Evolutionary conservation across 2,888 invertebrate species (phyloP).

Genomic region (Acholoe squamosa): DNA sequence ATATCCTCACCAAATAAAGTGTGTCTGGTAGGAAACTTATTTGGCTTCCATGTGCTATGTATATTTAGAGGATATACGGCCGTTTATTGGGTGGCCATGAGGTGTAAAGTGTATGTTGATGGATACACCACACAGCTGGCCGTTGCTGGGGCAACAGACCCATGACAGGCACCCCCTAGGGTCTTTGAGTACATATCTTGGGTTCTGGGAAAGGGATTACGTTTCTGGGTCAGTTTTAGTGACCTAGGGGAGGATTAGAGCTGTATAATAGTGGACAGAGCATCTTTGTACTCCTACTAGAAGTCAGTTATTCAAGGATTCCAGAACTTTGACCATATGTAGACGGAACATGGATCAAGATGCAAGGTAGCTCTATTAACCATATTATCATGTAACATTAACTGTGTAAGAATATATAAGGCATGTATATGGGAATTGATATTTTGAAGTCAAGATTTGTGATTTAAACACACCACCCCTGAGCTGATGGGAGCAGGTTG

Average conservation of each 20-base stretch:
- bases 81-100: neutral
- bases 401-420: neutral
- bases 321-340: neutral
- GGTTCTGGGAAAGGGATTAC: neutral
- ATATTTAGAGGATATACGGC: constrained; percentile 9
- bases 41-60: neutral
- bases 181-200: neutral
- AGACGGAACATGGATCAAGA: neutral
- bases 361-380: neutral
- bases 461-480: neutral
- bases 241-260: neutral
- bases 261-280: neutral
- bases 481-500: neutral
- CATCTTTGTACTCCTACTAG: neutral
- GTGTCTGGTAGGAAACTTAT: neutral
- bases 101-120: neutral
- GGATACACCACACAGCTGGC: neutral
- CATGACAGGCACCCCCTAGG: neutral
- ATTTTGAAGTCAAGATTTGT: neutral
- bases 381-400: neutral
- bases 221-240: neutral
- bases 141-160: neutral
- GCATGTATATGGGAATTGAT: neutral
- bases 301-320: neutral
- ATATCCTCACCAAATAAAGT: neutral